Conservation (phyloP, 2,888 invertebrate species). For the Tetramorium bicarinatum region DNA sequence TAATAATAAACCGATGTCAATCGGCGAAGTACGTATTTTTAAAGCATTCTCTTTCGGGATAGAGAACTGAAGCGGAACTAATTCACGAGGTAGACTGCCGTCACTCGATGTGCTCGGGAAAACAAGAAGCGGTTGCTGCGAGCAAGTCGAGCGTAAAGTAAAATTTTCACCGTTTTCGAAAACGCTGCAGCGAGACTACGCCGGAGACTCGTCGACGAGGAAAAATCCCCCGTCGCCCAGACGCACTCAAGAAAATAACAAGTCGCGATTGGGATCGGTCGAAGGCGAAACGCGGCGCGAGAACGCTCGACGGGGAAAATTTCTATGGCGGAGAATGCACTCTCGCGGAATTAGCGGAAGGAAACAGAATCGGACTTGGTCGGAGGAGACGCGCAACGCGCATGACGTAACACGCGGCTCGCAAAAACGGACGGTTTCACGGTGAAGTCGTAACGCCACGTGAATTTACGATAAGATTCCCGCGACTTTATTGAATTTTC, state of each 20-base stretch:
- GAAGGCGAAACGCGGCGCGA: neutral
- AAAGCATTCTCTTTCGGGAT: neutral
- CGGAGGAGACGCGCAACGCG: neutral
- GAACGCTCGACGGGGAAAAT: neutral
- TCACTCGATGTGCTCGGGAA: neutral
- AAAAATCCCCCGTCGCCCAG: constrained; percentile 13
- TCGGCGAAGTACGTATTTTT: neutral
- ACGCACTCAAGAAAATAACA: constrained; percentile 50
- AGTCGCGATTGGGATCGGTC: constrained; percentile 15
- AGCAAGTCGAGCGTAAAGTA: neutral
- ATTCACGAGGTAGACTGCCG: neutral
- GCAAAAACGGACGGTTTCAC: constrained; percentile 6
- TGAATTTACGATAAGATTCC: constrained; percentile 25
- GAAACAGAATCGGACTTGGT: neutral
- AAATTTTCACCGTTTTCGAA: constrained; percentile 18
- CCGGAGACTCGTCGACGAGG: neutral
- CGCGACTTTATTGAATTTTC: constrained; percentile 44
- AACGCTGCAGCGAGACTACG: neutral
- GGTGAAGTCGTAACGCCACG: constrained; percentile 3
- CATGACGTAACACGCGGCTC: constrained; percentile 19
- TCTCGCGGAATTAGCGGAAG: constrained; percentile 25
- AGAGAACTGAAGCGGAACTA: neutral
- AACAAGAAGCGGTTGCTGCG: constrained; percentile 4
- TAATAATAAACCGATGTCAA: neutral
- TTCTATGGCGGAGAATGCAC: constrained; percentile 18